phyloP scores from a whole-genome alignment of 2,797 vertebrate species.

The Falco biarmicus region DNA sequence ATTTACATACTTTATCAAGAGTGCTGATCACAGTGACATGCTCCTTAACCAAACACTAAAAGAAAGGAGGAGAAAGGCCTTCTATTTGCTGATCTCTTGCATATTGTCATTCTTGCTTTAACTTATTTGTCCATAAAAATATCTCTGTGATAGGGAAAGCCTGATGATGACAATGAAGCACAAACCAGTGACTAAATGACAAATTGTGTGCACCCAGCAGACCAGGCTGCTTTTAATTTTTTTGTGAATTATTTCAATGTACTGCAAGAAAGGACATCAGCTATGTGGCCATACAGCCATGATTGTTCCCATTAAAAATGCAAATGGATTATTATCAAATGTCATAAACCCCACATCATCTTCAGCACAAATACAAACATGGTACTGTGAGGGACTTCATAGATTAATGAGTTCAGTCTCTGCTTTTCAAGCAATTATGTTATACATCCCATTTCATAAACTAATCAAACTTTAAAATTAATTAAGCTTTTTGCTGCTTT shows the following conservation, averaged over 20 bases:
- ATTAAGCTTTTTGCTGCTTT: conserved; percentile 27
- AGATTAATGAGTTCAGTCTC: conserved; percentile 43
- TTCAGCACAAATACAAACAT: background rate
- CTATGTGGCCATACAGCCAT: background rate
- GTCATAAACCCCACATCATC: conserved; percentile 27
- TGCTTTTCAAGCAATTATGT: conserved; percentile 29
- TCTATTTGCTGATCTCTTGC: conserved; percentile 28
- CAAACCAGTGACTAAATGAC: conserved; percentile 38
- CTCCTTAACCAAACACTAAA: conserved; percentile 51
- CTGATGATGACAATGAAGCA: conserved; percentile 41
- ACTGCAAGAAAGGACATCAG: conserved; percentile 31
- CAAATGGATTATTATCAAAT: conserved; percentile 47
- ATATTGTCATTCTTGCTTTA: conserved; percentile 44
- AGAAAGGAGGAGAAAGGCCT: background rate
- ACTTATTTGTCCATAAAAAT: conserved; percentile 29
- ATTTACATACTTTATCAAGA: conserved; percentile 63
- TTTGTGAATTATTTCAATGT: conserved; percentile 46
- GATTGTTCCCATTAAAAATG: conserved; percentile 51
- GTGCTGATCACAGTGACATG: background rate
- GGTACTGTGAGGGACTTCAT: background rate
- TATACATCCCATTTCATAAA: conserved; percentile 5
- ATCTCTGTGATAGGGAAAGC: background rate
- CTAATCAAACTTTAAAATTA: conserved; percentile 42
- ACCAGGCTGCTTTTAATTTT: conserved; percentile 16
- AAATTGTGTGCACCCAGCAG: conserved; percentile 35